Conservation (phyloP, 2,113 vertebrate species). For the Gobiocypris rarus region DNA sequence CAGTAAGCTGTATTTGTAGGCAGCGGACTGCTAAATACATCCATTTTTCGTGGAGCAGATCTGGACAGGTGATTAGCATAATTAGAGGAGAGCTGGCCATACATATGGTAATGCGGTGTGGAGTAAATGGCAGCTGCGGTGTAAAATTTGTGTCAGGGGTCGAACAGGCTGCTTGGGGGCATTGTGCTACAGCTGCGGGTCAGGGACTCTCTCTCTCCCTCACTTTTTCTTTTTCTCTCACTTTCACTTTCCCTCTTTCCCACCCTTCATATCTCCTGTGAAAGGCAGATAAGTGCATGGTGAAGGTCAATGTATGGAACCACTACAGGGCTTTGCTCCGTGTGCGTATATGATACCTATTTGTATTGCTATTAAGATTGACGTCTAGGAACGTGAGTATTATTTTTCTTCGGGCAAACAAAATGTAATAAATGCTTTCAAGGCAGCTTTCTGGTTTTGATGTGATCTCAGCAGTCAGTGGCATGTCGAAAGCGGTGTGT, state of each 20-base stretch:
- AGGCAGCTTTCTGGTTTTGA: neutral
- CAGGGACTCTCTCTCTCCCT: slow-evolving; percentile 82
- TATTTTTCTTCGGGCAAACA: neutral
- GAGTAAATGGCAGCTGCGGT: slow-evolving; percentile 95
- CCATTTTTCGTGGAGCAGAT: slow-evolving; percentile 94
- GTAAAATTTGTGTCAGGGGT: slow-evolving; percentile 98
- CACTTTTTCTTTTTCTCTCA: slow-evolving; percentile 23
- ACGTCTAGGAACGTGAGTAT: neutral
- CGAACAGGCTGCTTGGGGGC: slow-evolving; percentile 85
- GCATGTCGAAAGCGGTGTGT: too few species aligned
- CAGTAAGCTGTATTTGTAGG: slow-evolving; percentile 97
- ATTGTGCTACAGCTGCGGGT: slow-evolving; percentile 91
- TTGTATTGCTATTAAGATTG: neutral
- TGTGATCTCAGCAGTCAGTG: neutral
- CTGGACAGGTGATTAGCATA: slow-evolving; percentile 99
- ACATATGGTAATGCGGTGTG: slow-evolving; percentile 98
- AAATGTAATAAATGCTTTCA: too few species aligned
- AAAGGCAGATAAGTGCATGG: slow-evolving; percentile 48
- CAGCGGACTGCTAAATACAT: slow-evolving; percentile 99
- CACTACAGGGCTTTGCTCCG: slow-evolving; percentile 51
- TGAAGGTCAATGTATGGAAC: slow-evolving; percentile 21
- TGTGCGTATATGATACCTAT: neutral
- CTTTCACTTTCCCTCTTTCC: slow-evolving; percentile 17
- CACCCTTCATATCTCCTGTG: slow-evolving; percentile 26
- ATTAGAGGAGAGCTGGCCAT: slow-evolving; percentile 95